phyloP scores from a whole-genome alignment of 2,113 vertebrate genomes.

The Empidonax alnorum region DNA sequence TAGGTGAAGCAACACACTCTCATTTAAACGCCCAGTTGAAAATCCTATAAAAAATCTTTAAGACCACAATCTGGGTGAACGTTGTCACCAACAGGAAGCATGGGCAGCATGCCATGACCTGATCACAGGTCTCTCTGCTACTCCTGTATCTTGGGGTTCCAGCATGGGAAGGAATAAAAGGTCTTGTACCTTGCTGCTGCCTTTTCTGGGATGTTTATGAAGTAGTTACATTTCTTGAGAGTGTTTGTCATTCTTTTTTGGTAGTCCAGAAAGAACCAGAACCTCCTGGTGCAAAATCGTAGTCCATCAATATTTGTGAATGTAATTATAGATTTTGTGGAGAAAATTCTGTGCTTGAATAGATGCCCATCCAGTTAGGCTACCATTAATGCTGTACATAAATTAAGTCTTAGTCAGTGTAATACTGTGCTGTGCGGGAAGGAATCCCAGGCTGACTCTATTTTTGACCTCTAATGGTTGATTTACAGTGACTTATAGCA shows the following conservation, averaged over 20 bases:
- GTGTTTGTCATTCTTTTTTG: neutral
- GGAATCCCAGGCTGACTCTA: neutral
- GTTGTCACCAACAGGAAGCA: accelerated
- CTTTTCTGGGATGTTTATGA: neutral
- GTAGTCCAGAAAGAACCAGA: neutral
- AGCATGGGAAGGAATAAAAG: neutral
- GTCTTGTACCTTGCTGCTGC: neutral
- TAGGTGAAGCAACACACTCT: neutral
- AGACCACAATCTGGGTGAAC: neutral
- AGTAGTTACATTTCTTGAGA: neutral
- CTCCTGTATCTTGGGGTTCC: neutral
- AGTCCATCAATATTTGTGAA: neutral
- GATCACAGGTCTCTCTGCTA: neutral
- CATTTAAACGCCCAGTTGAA: neutral
- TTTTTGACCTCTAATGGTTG: conserved; percentile 8
- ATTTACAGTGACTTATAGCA: neutral
- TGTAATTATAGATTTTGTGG: neutral
- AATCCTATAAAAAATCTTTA: neutral
- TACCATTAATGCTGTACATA: neutral
- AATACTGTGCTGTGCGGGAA: neutral
- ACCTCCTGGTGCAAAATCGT: neutral
- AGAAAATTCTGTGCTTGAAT: neutral
- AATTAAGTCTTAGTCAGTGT: neutral
- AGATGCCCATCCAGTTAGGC: neutral
- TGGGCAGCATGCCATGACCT: neutral